phyloP scores from a whole-genome alignment of 2,797 vertebrate genomes.

The Fundulus diaphanus region DNA sequence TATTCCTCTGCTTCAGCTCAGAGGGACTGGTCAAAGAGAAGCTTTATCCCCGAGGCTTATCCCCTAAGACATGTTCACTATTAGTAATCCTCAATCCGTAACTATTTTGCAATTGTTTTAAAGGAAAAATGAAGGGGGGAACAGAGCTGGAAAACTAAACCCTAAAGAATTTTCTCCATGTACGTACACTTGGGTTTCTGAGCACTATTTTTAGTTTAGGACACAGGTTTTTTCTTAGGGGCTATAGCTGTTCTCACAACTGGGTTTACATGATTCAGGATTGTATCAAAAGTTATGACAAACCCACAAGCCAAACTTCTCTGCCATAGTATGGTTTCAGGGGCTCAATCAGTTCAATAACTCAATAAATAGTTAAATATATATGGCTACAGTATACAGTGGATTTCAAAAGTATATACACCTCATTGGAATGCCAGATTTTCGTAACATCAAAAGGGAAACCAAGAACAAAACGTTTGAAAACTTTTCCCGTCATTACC shows the following conservation, averaged over 20 bases:
- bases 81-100: conserved; percentile 78
- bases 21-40: conserved; percentile 53
- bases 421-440: neutral
- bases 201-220: neutral
- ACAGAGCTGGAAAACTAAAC: conserved; percentile 2
- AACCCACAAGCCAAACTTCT: conserved; percentile 20
- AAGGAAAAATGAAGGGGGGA: conserved; percentile 2
- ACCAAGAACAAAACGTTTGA: no score
- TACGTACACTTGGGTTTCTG: conserved; percentile 5
- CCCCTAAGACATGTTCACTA: conserved; percentile 75
- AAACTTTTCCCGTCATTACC: no score
- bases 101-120: conserved; percentile 50
- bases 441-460: neutral
- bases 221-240: neutral
- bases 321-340: conserved; percentile 6
- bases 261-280: neutral
- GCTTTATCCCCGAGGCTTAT: conserved; percentile 82
- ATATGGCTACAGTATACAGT: neutral
- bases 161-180: conserved; percentile 1
- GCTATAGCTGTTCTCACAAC: neutral
- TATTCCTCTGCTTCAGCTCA: conserved; percentile 43
- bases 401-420: neutral
- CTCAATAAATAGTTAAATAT: neutral
- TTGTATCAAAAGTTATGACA: conserved; percentile 19
- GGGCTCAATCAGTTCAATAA: conserved; percentile 13